Percentiles rank a stretch among this genome's conserved stretches.
These are phyloP conservation scores for Amphiduros pacificus DNA, from an alignment of 2,888 invertebrate species.

Conservation along the genomic window DNA sequence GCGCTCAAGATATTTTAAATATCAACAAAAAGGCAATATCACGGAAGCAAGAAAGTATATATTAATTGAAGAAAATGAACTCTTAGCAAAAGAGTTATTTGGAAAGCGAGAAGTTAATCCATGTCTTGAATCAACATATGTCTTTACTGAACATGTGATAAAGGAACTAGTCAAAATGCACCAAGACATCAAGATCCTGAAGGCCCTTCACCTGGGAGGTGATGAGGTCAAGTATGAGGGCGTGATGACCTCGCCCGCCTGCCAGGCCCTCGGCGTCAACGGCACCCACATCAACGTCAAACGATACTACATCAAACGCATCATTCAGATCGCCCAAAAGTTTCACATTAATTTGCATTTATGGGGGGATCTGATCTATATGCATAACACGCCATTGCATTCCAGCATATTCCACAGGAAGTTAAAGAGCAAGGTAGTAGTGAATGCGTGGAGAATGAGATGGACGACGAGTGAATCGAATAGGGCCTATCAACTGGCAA, in stretches of 20 bases:
- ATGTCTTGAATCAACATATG: background rate
- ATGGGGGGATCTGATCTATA: conserved; percentile 19
- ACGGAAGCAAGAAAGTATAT: conserved; percentile 5
- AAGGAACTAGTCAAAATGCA: background rate
- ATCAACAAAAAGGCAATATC: background rate
- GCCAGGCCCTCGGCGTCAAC: background rate
- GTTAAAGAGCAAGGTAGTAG: background rate
- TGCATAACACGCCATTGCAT: background rate
- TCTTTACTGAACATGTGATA: background rate
- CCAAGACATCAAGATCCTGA: background rate
- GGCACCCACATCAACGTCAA: background rate
- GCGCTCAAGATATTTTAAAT: conserved; percentile 32
- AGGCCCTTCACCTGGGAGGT: background rate
- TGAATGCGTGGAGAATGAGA: conserved; percentile 42
- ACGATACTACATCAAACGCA: background rate
- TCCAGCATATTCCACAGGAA: no score
- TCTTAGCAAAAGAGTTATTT: background rate
- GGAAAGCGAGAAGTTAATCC: background rate
- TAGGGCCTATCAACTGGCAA: conserved; percentile 45
- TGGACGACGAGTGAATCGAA: conserved; percentile 38
- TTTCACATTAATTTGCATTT: conserved; percentile 1
- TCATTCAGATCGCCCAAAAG: background rate
- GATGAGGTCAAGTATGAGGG: background rate
- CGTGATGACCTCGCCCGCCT: background rate
- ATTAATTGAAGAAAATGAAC: conserved; percentile 6